Conservation (phyloP, 2,797 vertebrate species). For the Macroramphosus scolopax region DNA sequence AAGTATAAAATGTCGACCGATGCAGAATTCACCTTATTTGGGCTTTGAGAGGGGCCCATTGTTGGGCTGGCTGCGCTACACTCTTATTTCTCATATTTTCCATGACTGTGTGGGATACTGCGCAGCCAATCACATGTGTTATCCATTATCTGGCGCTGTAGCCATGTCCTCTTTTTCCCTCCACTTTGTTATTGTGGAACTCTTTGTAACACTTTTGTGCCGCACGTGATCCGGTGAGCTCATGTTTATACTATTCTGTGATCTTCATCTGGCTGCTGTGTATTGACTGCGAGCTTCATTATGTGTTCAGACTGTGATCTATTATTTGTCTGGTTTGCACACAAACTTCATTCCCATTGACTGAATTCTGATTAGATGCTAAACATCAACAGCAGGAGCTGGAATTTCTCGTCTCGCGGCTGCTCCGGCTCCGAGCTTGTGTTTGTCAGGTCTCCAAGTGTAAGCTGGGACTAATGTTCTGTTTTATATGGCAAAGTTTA, state of each 20-base stretch:
- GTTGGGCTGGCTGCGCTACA: slow-evolving; percentile 51
- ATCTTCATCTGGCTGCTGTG: slow-evolving; percentile 13
- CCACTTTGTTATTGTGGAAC: slow-evolving; percentile 37
- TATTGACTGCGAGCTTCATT: no score
- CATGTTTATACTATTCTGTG: slow-evolving; percentile 1
- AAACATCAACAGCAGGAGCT: slow-evolving; percentile 18
- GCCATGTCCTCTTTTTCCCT: slow-evolving; percentile 47
- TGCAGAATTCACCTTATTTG: slow-evolving; percentile 67
- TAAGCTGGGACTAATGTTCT: background rate
- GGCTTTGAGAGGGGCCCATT: slow-evolving; percentile 48
- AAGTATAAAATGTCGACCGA: slow-evolving; percentile 49
- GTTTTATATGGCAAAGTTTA: slow-evolving; percentile 8
- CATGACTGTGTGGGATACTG: slow-evolving; percentile 65
- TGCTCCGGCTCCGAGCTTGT: slow-evolving; percentile 21
- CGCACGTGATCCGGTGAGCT: slow-evolving; percentile 4
- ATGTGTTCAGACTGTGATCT: no score
- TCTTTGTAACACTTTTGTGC: slow-evolving; percentile 29
- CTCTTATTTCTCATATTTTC: slow-evolving; percentile 72
- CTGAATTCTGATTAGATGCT: slow-evolving; percentile 28
- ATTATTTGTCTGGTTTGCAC: slow-evolving; percentile 7
- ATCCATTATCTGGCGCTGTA: slow-evolving; percentile 69
- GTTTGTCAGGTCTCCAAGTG: slow-evolving; percentile 22
- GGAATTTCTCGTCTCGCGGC: slow-evolving; percentile 33
- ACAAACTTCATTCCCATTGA: slow-evolving; percentile 6
- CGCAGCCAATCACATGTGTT: slow-evolving; percentile 70